These are phyloP conservation scores for Lethenteron reissneri DNA, from an alignment of 2,113 vertebrate genomes.

Conservation along the genomic window DNA sequence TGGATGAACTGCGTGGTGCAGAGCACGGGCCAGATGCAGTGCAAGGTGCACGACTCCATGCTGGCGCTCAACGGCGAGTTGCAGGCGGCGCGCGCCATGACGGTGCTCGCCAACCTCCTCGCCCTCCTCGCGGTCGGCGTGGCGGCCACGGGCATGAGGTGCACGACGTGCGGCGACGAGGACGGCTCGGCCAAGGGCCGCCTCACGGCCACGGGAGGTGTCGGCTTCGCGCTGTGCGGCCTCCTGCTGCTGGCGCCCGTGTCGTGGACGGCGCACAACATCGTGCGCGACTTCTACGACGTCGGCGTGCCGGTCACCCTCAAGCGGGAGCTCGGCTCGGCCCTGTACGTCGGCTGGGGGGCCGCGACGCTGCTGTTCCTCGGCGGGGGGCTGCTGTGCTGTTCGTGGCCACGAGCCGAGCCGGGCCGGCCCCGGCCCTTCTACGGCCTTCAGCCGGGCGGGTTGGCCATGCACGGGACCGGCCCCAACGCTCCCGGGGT, in stretches of 20 bases:
- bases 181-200: conserved; percentile 43
- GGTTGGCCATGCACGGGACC: too few species aligned
- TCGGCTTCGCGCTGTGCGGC: conserved; percentile 50
- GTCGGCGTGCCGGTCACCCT: conserved; percentile 32
- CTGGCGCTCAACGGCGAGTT: conserved; percentile 36
- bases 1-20: conserved; percentile 64
- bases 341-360: conserved; percentile 91
- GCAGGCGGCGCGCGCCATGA: conserved; percentile 68
- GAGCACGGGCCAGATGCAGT: conserved; percentile 46
- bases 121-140: conserved; percentile 62
- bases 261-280: conserved; percentile 78
- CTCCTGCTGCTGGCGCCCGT: conserved; percentile 62
- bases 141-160: too few species aligned
- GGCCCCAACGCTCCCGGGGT: too few species aligned
- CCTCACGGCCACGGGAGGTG: conserved; percentile 54
- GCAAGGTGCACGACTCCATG: conserved; percentile 42
- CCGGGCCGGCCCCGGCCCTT: too few species aligned
- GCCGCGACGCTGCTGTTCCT: conserved; percentile 47
- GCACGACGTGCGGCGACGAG: conserved; percentile 49
- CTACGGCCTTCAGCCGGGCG: too few species aligned
- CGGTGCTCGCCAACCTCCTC: conserved; percentile 70
- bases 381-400: conserved; percentile 65
- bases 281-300: conserved; percentile 85
- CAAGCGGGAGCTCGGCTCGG: conserved; percentile 73
- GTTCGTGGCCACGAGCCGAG: conserved; percentile 35